These are phyloP conservation scores for Aricia agestis DNA, from an alignment of 1,140 invertebrate genomes.

Conservation along the genomic window DNA sequence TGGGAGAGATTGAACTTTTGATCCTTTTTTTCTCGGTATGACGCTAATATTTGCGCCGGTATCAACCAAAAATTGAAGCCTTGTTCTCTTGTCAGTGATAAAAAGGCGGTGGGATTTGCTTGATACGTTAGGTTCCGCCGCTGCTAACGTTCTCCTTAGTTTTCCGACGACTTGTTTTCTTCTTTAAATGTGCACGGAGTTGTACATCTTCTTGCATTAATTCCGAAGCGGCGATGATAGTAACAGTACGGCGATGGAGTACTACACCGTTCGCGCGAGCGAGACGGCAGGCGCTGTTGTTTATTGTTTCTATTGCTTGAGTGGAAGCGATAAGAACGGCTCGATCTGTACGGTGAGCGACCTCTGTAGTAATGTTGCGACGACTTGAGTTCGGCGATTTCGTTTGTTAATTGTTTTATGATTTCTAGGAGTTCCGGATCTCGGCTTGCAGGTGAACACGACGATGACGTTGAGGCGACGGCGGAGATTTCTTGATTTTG, in stretches of 20 bases:
- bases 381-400: conserved; percentile 22
- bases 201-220: conserved; percentile 20
- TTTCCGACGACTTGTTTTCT: conserved; percentile 25
- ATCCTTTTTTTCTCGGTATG: conserved; percentile 22
- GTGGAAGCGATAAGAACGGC: background rate
- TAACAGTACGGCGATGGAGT: conserved; percentile 21
- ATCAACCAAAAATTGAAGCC: conserved; percentile 29
- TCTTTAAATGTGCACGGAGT: conserved; percentile 19
- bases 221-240: conserved; percentile 24
- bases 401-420: background rate
- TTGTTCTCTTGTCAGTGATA: conserved; percentile 32
- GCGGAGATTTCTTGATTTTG: conserved; percentile 25
- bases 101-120: conserved; percentile 33
- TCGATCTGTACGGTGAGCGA: too few relatives aligned
- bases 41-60: conserved; percentile 33
- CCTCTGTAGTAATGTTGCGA: conserved; percentile 7
- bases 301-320: conserved; percentile 5
- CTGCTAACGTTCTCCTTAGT: conserved; percentile 31
- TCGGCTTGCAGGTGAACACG: background rate
- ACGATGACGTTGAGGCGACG: conserved; percentile 8
- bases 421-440: background rate
- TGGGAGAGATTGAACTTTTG: conserved; percentile 16
- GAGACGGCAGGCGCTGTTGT: background rate
- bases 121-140: conserved; percentile 27
- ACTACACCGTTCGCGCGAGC: background rate